A percentile compares a stretch with the other conserved stretches of the same genome.
Evolutionary conservation across 2,797 vertebrate genomes (phyloP).

Genomic region (Anomalospiza imberbis): DNA sequence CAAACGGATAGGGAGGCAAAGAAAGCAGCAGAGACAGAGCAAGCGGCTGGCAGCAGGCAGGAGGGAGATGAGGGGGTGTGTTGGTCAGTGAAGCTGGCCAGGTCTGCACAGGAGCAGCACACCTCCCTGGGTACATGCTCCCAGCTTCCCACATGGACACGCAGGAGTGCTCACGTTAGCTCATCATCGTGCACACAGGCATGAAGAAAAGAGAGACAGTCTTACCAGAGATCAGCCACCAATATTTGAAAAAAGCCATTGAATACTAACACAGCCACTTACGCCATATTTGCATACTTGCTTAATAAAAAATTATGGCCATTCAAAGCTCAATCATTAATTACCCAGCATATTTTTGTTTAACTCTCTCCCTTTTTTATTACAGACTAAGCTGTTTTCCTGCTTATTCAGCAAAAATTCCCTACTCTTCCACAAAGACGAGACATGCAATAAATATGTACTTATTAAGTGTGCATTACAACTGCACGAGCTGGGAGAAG

Average conservation of each 20-base stretch:
- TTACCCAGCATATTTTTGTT: slow-evolving; percentile 60
- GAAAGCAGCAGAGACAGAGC: neutral
- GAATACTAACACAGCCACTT: slow-evolving; percentile 22
- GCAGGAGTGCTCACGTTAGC: rapidly evolving
- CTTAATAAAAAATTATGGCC: slow-evolving; percentile 76
- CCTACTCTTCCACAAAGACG: neutral
- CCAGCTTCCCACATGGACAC: neutral
- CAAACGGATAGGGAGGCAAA: neutral
- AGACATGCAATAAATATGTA: slow-evolving; percentile 57
- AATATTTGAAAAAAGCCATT: neutral
- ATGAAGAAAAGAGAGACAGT: neutral
- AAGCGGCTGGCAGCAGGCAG: neutral
- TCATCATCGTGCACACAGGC: neutral
- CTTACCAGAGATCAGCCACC: neutral
- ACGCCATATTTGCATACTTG: slow-evolving; percentile 68
- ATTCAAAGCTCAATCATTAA: slow-evolving; percentile 70
- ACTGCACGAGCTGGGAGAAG: slow-evolving; percentile 38
- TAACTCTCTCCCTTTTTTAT: slow-evolving; percentile 4
- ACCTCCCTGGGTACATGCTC: rapidly evolving
- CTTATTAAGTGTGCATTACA: slow-evolving; percentile 57
- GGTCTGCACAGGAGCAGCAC: neutral
- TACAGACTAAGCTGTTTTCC: slow-evolving; percentile 45
- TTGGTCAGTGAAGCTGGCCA: neutral
- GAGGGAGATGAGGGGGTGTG: neutral
- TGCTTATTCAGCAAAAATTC: slow-evolving; percentile 66